phyloP scores from a whole-genome alignment of 1,140 invertebrate genomes.

The Atopsyche davidsoni region DNA sequence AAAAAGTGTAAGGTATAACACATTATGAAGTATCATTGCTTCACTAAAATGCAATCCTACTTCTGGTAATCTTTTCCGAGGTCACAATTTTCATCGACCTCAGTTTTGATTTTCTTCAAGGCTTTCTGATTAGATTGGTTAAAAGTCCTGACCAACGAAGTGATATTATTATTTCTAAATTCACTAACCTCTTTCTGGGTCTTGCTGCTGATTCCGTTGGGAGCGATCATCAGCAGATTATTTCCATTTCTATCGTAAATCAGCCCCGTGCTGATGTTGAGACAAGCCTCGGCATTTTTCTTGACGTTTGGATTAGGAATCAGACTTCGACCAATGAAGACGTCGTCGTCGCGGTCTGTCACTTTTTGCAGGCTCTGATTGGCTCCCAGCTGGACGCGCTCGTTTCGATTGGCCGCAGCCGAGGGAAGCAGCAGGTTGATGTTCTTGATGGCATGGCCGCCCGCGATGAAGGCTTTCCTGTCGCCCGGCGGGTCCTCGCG shows the following conservation, averaged over 20 bases:
- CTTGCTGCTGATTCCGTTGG: slow-evolving; percentile 35
- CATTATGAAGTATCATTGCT: too few relatives aligned
- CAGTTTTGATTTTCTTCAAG: slow-evolving; percentile 24
- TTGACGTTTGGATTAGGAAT: slow-evolving; percentile 4
- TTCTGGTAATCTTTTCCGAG: too few relatives aligned
- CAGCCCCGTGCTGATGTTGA: slow-evolving; percentile 27
- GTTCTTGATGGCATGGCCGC: slow-evolving; percentile 21
- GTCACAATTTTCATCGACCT: slow-evolving; percentile 22
- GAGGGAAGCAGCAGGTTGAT: slow-evolving; percentile 10
- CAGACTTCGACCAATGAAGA: slow-evolving; percentile 6
- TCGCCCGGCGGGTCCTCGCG: slow-evolving; percentile 32
- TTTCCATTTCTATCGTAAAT: slow-evolving; percentile 57
- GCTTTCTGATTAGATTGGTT: slow-evolving; percentile 11
- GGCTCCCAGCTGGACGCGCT: not conserved
- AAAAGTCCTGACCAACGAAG: slow-evolving; percentile 5
- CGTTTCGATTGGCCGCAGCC: slow-evolving; percentile 1
- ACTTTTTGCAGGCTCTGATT: slow-evolving; percentile 2
- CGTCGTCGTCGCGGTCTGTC: slow-evolving; percentile 10
- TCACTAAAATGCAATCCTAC: too few relatives aligned
- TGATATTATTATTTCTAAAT: slow-evolving; percentile 13
- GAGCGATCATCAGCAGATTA: slow-evolving; percentile 60
- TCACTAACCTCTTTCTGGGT: slow-evolving; percentile 20
- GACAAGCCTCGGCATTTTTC: slow-evolving; percentile 11
- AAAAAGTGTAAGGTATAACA: too few relatives aligned
- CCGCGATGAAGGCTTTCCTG: slow-evolving; percentile 16